Evolutionary conservation across 2,797 vertebrate species (phyloP).

Genomic region (Siniperca obscura): DNA sequence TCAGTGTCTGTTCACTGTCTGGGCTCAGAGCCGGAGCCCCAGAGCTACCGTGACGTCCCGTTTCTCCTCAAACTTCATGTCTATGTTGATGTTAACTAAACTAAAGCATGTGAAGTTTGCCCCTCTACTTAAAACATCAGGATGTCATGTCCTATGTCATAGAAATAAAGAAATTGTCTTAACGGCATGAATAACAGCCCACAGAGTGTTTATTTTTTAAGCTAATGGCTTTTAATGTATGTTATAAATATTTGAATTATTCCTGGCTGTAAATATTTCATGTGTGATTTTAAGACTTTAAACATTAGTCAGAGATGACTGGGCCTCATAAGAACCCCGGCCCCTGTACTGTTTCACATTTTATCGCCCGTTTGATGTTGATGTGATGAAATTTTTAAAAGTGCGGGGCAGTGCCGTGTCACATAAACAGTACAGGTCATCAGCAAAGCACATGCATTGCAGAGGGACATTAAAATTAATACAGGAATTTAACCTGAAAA

Average conservation of each 20-base stretch:
- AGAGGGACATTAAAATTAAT: conserved; percentile 66
- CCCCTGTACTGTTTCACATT: conserved; percentile 77
- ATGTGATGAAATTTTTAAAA: conserved; percentile 86
- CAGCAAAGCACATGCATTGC: conserved; percentile 54
- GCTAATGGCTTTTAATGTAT: conserved; percentile 89
- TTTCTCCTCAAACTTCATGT: conserved; percentile 74
- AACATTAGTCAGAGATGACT: conserved; percentile 75
- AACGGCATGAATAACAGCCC: conserved; percentile 71
- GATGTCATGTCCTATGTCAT: conserved; percentile 84
- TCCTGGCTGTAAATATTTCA: conserved; percentile 84
- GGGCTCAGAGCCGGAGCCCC: conserved; percentile 69
- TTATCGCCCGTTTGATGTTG: conserved; percentile 83
- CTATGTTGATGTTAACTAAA: conserved; percentile 86
- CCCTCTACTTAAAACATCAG: conserved; percentile 79
- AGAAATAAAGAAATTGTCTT: conserved; percentile 75
- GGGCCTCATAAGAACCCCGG: conserved; percentile 73
- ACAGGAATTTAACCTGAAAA: conserved; percentile 21
- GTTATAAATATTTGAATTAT: conserved; percentile 89
- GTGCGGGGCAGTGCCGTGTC: conserved; percentile 64
- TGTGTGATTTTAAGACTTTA: conserved; percentile 82
- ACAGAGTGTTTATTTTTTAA: conserved; percentile 80
- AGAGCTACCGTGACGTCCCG: conserved; percentile 71
- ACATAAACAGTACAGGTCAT: conserved; percentile 80
- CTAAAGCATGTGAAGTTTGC: conserved; percentile 82
- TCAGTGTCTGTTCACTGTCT: conserved; percentile 83